These are phyloP conservation scores for Paramuricea clavata DNA, from an alignment of 92 coral and sea anemone genomes.

Conservation along the genomic window DNA sequence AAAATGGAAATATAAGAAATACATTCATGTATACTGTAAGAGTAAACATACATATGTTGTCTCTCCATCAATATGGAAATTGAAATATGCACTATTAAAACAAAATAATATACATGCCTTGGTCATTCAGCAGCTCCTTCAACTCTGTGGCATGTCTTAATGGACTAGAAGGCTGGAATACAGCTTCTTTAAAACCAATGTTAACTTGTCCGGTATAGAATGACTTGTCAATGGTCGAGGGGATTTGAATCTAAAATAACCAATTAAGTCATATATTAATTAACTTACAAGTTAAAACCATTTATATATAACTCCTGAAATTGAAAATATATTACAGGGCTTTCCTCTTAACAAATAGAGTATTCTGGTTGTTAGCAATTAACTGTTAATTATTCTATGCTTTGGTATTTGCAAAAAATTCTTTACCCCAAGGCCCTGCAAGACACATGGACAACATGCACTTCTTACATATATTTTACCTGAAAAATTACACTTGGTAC, in stretches of 20 bases:
- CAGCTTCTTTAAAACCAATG: conserved; percentile 14
- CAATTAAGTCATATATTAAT: too few species aligned
- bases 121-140: not conserved
- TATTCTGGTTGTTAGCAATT: too few species aligned
- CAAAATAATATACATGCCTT: conserved; percentile 10
- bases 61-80: too few species aligned
- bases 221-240: not conserved
- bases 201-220: not conserved
- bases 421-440: too few species aligned
- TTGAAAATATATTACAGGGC: too few species aligned
- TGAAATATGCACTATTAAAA: not conserved
- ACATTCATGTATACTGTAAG: too few species aligned
- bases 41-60: too few species aligned
- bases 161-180: not conserved
- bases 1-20: conserved; percentile 6
- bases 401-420: too few species aligned
- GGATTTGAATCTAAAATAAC: not conserved
- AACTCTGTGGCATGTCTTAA: conserved; percentile 15
- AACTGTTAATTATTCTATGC: too few species aligned
- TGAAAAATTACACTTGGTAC: not conserved
- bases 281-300: too few species aligned
- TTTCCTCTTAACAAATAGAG: too few species aligned
- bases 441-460: not conserved
- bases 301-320: too few species aligned
- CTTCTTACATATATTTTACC: not conserved